These are phyloP conservation scores for Hipposideros larvatus DNA, from an alignment of 2,797 vertebrate genomes.

Conservation along the genomic window DNA sequence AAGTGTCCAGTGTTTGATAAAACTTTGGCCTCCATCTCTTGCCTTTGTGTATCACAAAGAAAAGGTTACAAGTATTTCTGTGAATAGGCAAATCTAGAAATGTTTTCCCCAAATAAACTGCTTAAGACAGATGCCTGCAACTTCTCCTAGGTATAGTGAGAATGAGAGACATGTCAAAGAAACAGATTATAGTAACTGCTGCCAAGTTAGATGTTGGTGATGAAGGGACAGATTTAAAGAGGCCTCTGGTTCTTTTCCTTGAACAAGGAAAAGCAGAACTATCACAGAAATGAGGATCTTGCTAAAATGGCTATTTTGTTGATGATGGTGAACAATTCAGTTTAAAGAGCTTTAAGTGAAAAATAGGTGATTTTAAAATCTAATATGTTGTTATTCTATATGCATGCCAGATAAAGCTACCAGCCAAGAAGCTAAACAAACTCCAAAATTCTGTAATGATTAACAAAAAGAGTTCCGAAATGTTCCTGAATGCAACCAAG, in stretches of 20 bases:
- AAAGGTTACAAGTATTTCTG: neutral
- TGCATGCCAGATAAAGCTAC: neutral
- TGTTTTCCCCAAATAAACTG: neutral
- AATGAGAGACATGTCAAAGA: neutral
- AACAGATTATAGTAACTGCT: neutral
- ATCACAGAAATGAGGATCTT: conserved; percentile 2
- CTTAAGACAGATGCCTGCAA: neutral
- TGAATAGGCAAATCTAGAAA: neutral
- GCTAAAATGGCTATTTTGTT: neutral
- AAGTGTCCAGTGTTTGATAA: neutral
- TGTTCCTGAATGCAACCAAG: neutral
- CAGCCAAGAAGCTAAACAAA: neutral
- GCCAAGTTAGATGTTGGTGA: neutral
- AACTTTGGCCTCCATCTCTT: neutral
- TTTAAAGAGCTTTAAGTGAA: neutral
- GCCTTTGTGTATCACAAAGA: neutral
- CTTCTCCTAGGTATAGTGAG: neutral
- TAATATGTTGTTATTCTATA: neutral
- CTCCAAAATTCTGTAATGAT: neutral
- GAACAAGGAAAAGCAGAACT: neutral
- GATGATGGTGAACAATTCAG: neutral
- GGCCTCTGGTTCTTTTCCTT: neutral
- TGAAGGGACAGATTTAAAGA: neutral
- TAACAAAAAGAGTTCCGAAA: neutral
- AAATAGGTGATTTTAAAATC: neutral